phyloP scores from a whole-genome alignment of 1,140 invertebrate species.

The Daktulosphaira vitifoliae region DNA sequence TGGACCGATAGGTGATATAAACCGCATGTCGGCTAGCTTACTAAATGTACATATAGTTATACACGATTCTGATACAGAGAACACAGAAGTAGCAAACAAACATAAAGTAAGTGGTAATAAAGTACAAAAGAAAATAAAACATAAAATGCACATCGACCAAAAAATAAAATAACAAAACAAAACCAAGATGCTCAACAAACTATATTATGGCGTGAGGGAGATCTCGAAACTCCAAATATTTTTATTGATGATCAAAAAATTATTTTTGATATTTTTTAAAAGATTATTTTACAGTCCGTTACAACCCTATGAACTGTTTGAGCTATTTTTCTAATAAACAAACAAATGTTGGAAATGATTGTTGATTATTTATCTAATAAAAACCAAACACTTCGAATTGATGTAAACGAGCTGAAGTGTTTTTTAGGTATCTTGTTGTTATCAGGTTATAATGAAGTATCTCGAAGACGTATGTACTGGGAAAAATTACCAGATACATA shows the following conservation, averaged over 20 bases:
- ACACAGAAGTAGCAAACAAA: no score
- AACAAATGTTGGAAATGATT: neutral
- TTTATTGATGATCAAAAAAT: constrained; percentile 4
- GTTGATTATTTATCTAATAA: neutral
- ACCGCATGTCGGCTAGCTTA: no score
- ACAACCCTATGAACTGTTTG: neutral
- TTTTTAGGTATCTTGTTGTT: neutral
- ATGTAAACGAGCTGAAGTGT: neutral
- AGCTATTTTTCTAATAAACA: neutral
- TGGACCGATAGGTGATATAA: no score
- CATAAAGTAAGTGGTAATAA: no score
- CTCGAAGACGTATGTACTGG: constrained; percentile 1
- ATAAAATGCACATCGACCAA: neutral
- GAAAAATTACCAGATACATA: constrained; percentile 31
- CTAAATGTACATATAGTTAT: no score
- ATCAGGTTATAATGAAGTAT: neutral
- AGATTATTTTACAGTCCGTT: neutral
- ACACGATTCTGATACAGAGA: no score
- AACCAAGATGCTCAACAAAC: neutral
- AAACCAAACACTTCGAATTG: neutral
- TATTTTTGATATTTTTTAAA: no score
- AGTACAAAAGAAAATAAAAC: no score
- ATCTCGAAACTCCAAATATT: constrained; percentile 10
- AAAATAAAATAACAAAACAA: neutral
- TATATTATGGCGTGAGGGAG: constrained; percentile 1